These are phyloP conservation scores for Alosa alosa DNA, from an alignment of 2,113 vertebrate genomes.

Conservation along the genomic window DNA sequence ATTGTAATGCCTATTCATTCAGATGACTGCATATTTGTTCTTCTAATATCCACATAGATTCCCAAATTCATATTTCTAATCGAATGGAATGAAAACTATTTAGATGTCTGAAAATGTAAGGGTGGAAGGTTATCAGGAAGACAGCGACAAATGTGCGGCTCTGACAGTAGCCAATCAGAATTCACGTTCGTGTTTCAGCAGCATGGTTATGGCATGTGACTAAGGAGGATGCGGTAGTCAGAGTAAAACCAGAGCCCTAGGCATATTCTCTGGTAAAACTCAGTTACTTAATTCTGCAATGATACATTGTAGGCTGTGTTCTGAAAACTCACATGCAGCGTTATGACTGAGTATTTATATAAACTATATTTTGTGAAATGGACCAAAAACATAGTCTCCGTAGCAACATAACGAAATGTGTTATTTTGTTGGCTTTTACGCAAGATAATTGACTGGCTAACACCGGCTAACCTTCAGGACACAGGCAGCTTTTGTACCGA, in stretches of 20 bases:
- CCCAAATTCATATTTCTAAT: accelerated
- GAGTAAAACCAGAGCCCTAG: no score
- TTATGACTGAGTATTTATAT: no score
- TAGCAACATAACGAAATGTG: no score
- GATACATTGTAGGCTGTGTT: background rate
- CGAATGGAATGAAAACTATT: background rate
- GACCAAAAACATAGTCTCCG: no score
- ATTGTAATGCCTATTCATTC: background rate
- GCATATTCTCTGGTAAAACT: no score
- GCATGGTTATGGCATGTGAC: constrained; percentile 55
- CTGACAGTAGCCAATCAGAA: constrained; percentile 53
- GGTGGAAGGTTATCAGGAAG: constrained; percentile 50
- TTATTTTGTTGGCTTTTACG: background rate
- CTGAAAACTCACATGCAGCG: background rate
- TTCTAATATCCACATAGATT: background rate
- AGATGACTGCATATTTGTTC: background rate
- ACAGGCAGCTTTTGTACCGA: background rate
- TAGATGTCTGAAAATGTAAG: background rate
- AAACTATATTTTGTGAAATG: background rate
- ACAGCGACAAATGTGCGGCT: constrained; percentile 34
- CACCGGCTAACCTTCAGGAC: background rate
- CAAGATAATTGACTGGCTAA: background rate
- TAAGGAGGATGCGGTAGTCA: background rate
- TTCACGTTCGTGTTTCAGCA: constrained; percentile 25
- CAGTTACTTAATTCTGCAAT: background rate